phyloP scores from a whole-genome alignment of 2,113 vertebrate genomes.

The Malaclemys terrapin region DNA sequence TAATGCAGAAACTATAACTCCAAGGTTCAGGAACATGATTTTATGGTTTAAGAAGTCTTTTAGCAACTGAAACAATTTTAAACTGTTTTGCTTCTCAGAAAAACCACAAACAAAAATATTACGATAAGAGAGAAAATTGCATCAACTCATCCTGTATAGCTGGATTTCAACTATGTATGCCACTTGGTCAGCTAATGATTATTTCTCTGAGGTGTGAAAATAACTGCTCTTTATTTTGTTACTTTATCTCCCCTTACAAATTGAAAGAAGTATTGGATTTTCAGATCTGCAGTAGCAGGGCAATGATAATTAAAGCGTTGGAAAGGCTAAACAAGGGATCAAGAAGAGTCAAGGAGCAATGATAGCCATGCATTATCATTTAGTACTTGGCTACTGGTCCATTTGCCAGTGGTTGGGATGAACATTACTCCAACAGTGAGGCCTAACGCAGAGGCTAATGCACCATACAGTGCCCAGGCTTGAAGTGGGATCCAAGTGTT shows the following conservation, averaged over 20 bases:
- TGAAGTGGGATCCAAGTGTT: neutral
- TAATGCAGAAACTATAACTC: neutral
- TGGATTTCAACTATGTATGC: neutral
- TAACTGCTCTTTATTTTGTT: slow-evolving; percentile 12
- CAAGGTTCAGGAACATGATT: neutral
- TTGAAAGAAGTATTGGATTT: neutral
- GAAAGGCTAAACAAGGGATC: slow-evolving; percentile 1
- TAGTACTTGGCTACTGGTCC: neutral
- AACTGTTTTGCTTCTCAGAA: neutral
- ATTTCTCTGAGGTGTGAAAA: neutral
- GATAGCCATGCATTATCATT: neutral
- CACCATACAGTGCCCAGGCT: neutral
- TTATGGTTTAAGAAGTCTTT: neutral
- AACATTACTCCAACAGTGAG: neutral
- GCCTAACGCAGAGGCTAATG: neutral
- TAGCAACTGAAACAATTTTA: neutral
- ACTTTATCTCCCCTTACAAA: neutral
- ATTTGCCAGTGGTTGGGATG: neutral
- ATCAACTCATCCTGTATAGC: neutral
- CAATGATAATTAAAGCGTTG: slow-evolving; percentile 12
- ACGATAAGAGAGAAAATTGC: neutral
- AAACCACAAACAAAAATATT: neutral
- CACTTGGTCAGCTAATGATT: neutral
- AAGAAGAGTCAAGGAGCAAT: neutral
- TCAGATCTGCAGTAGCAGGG: slow-evolving; percentile 13